Conservation (phyloP, 2,797 vertebrate species). For the Mallotus villosus region DNA sequence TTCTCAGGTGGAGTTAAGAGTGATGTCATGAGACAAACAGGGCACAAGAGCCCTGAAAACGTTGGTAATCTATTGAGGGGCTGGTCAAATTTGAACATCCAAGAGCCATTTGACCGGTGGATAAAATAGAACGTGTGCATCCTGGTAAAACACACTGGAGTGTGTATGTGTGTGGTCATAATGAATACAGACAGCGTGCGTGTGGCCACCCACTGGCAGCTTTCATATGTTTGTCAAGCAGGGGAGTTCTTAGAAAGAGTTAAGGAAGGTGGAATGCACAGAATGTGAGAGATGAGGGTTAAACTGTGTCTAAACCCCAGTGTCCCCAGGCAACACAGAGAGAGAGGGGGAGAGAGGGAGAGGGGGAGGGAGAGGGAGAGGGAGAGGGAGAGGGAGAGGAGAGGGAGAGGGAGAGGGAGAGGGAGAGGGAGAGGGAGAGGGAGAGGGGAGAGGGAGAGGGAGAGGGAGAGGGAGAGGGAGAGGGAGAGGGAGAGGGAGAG, state of each 20-base stretch:
- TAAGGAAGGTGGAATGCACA: constrained; percentile 68
- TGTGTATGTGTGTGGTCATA: not conserved
- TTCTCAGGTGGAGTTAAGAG: not conserved
- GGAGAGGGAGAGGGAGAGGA: not conserved
- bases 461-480: not conserved
- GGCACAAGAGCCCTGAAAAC: not conserved
- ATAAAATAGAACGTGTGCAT: not conserved
- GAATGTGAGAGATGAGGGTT: constrained; percentile 71
- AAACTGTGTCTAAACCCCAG: constrained; percentile 42
- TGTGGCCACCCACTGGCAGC: constrained; percentile 26
- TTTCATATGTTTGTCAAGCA: constrained; percentile 36
- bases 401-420: not conserved
- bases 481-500: not conserved
- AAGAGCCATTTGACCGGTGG: too few species aligned
- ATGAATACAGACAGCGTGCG: too few species aligned
- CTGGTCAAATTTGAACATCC: not conserved
- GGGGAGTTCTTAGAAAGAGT: constrained; percentile 56
- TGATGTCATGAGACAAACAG: too few species aligned
- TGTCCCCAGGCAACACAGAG: constrained; percentile 39
- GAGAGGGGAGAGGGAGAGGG: not conserved
- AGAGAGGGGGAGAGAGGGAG: too few species aligned
- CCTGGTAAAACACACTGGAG: not conserved
- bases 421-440: not conserved
- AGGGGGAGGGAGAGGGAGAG: not conserved
- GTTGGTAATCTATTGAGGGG: not conserved